phyloP scores from a whole-genome alignment of 2,888 invertebrate genomes.

The Eilema sororculum region DNA sequence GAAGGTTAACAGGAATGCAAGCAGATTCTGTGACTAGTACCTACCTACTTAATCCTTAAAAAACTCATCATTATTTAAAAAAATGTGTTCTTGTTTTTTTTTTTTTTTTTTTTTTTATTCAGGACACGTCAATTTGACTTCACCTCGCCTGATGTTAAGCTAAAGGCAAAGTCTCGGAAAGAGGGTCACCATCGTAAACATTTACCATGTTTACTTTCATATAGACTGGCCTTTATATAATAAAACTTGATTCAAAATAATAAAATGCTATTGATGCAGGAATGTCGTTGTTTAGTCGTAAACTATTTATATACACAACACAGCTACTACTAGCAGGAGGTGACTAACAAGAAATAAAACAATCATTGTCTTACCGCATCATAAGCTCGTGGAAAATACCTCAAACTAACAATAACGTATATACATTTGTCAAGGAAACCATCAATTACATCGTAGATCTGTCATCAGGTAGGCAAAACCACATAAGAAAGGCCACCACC shows the following conservation, averaged over 20 bases:
- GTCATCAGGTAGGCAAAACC: slow-evolving; percentile 72
- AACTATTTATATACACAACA: slow-evolving; percentile 10
- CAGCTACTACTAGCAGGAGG: slow-evolving; percentile 10
- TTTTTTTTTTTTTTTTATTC: too few species aligned
- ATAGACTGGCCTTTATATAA: too few species aligned
- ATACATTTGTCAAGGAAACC: slow-evolving; percentile 64
- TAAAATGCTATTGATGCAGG: background rate
- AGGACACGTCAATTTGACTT: too few species aligned
- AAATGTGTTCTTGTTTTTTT: too few species aligned
- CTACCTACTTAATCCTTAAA: too few species aligned
- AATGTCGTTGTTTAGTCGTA: background rate
- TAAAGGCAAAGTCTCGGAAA: too few species aligned
- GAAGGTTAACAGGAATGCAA: too few species aligned
- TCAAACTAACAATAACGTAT: slow-evolving; percentile 47
- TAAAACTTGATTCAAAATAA: background rate
- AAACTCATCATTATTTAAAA: too few species aligned
- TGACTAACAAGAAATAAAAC: slow-evolving; percentile 23
- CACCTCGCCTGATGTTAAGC: too few species aligned
- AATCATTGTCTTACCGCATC: slow-evolving; percentile 36
- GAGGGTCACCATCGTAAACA: too few species aligned
- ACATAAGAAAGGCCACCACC: slow-evolving; percentile 70
- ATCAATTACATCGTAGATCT: slow-evolving; percentile 79
- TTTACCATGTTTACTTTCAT: too few species aligned
- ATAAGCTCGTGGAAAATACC: slow-evolving; percentile 22
- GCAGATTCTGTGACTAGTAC: too few species aligned